Evolutionary conservation across 2,113 vertebrate species (phyloP).

Genomic region (Scomber japonicus): DNA sequence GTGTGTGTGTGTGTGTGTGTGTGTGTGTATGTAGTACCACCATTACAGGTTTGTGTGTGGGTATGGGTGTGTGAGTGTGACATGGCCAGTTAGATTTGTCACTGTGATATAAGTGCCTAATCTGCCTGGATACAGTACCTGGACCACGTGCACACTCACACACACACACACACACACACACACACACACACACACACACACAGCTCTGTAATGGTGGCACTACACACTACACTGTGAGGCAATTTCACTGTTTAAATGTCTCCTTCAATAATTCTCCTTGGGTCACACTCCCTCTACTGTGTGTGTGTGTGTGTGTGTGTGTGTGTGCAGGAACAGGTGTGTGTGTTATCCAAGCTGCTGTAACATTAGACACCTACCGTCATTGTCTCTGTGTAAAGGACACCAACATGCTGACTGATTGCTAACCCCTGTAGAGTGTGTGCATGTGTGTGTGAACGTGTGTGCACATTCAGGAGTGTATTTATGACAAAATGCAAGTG

Average conservation of each 20-base stretch:
- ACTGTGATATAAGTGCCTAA: slow-evolving; percentile 59
- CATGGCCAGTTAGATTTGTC: slow-evolving; percentile 51
- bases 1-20: neutral
- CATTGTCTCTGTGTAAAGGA: slow-evolving; percentile 68
- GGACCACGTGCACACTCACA: slow-evolving; percentile 18
- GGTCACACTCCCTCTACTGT: neutral
- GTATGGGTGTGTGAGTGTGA: neutral
- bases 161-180: slow-evolving; percentile 3
- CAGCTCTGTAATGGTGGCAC: neutral
- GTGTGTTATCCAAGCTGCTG: slow-evolving; percentile 43
- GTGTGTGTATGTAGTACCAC: neutral
- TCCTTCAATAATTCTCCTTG: neutral
- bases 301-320: slow-evolving; percentile 23
- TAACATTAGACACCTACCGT: slow-evolving; percentile 62
- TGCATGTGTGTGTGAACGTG: slow-evolving; percentile 8
- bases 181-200: slow-evolving; percentile 15
- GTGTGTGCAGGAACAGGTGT: slow-evolving; percentile 37
- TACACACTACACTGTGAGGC: neutral
- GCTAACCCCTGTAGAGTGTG: slow-evolving; percentile 24
- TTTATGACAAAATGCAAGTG: slow-evolving; percentile 25
- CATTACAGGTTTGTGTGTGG: neutral
- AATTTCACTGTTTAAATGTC: slow-evolving; percentile 21
- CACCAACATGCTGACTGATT: slow-evolving; percentile 54
- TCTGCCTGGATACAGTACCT: slow-evolving; percentile 80
- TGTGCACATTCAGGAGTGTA: neutral